Conservation (phyloP, 2,888 invertebrate species). For the Platypus cylindrus region DNA sequence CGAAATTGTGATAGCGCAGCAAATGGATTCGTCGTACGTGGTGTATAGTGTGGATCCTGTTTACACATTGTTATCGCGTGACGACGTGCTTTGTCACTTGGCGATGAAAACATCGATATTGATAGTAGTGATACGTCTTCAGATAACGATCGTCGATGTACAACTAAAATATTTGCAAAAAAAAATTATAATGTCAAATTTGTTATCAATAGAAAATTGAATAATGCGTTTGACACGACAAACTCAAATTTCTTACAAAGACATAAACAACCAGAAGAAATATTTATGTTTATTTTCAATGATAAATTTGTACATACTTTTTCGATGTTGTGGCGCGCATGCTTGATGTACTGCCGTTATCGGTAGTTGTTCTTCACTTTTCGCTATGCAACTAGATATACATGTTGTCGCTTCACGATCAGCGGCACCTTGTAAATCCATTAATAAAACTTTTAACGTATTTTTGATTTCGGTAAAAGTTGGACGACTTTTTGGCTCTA, state of each 20-base stretch:
- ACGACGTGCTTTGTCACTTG: constrained; percentile 62
- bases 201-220: no score
- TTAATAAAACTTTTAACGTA: constrained; percentile 48
- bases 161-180: no score
- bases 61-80: constrained; percentile 70
- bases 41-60: constrained; percentile 71
- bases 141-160: constrained; percentile 61
- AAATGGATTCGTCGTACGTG: constrained; percentile 57
- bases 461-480: constrained; percentile 71
- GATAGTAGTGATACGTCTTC: constrained; percentile 53
- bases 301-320: constrained; percentile 29
- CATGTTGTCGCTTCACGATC: constrained; percentile 25
- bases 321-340: constrained; percentile 29
- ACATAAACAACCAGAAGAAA: no score
- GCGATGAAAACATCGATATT: constrained; percentile 47
- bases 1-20: constrained; percentile 61
- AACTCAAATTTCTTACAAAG: no score
- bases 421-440: constrained; percentile 20
- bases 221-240: no score
- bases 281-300: no score
- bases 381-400: constrained; percentile 28
- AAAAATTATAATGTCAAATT: no score
- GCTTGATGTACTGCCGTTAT: constrained; percentile 21
- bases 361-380: constrained; percentile 38
- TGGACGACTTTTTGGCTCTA: constrained; percentile 75